A percentile compares a stretch with the other conserved stretches of the same genome.
Conservation (phyloP, 2,888 invertebrate species). For the Koerneria pararmatus region DNA sequence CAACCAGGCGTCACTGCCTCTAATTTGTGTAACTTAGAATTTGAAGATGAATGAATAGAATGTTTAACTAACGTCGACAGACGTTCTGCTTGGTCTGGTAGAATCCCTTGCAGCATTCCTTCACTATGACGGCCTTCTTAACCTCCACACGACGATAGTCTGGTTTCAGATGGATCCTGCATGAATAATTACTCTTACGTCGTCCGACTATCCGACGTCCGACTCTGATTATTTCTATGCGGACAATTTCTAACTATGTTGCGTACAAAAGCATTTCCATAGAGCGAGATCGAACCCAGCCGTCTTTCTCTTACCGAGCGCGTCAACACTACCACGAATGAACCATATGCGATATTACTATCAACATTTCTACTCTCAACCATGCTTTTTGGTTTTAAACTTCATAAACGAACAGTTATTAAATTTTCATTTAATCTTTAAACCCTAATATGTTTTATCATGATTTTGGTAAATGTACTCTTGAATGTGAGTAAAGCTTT, state of each 20-base stretch:
- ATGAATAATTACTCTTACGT: slow-evolving; percentile 10
- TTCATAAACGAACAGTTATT: background rate
- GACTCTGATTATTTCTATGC: no score
- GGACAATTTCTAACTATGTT: no score
- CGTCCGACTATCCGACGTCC: background rate
- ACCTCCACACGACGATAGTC: slow-evolving; percentile 67
- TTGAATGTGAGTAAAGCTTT: background rate
- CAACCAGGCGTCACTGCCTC: no score
- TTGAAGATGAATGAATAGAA: background rate
- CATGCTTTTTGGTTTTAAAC: background rate
- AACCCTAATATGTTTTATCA: slow-evolving; percentile 9
- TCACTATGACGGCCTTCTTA: slow-evolving; percentile 40
- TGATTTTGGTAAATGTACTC: slow-evolving; percentile 6
- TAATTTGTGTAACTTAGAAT: no score
- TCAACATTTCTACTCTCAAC: background rate
- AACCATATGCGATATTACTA: background rate
- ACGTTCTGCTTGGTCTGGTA: slow-evolving; percentile 43
- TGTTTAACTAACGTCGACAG: slow-evolving; percentile 42
- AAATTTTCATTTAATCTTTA: background rate
- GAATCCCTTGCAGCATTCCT: slow-evolving; percentile 55
- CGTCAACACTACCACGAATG: no score
- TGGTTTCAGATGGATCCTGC: slow-evolving; percentile 63
- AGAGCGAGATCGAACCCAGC: no score
- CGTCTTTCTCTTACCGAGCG: no score
- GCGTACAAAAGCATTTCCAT: no score